A percentile compares a stretch with the other conserved stretches of the same genome.
Evolutionary conservation across 1,140 invertebrate genomes (phyloP).

Genomic region (Phymastichus coffea): DNA sequence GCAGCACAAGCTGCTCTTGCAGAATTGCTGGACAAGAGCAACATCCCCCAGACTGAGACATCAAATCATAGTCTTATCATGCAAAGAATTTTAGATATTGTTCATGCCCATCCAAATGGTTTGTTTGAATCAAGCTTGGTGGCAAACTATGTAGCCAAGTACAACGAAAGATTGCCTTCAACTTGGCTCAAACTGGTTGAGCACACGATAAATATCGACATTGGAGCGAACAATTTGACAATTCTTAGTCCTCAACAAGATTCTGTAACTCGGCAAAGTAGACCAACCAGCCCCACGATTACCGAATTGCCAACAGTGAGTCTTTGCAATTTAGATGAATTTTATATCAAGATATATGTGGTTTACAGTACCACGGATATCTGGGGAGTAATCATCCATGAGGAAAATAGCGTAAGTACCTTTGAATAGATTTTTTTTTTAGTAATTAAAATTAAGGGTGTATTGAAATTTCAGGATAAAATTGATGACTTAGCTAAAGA

Average conservation of each 20-base stretch:
- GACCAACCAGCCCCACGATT: neutral
- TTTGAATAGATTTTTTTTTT: conserved; percentile 13
- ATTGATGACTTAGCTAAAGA: conserved; percentile 57
- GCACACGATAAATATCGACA: conserved; percentile 54
- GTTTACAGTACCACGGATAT: conserved; percentile 59
- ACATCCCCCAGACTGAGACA: conserved; percentile 38
- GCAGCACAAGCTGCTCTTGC: conserved; percentile 59
- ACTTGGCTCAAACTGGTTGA: conserved; percentile 59
- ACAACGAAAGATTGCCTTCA: conserved; percentile 57
- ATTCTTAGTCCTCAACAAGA: conserved; percentile 45
- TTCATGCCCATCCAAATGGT: conserved; percentile 57
- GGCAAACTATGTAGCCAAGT: conserved; percentile 53
- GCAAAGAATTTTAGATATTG: conserved; percentile 52
- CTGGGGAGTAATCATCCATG: conserved; percentile 59
- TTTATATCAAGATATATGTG: conserved; percentile 36
- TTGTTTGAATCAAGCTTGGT: conserved; percentile 47
- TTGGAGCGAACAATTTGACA: conserved; percentile 52
- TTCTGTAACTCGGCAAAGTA: conserved; percentile 4
- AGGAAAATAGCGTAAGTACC: conserved; percentile 58
- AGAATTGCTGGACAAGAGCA: conserved; percentile 45
- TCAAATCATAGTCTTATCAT: conserved; percentile 40
- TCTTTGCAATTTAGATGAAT: neutral
- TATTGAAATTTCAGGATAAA: conserved; percentile 55
- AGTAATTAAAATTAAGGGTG: conserved; percentile 19
- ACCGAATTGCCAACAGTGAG: conserved; percentile 8